Conservation (phyloP, 1,140 invertebrate species). For the Diabrotica undecimpunctata region DNA sequence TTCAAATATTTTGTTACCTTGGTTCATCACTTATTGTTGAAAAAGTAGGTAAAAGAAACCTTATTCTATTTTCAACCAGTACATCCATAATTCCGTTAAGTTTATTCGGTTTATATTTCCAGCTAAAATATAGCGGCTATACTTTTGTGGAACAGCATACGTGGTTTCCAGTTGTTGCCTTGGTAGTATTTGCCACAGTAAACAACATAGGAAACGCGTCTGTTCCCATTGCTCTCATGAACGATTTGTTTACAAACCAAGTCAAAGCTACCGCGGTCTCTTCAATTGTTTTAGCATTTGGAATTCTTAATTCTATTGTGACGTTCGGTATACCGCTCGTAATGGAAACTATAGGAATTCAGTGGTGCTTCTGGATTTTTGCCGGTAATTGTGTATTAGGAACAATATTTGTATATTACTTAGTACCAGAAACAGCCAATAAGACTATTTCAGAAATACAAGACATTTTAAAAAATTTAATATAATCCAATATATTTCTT, state of each 20-base stretch:
- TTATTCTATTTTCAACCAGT: constrained; percentile 66
- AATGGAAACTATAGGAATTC: background rate
- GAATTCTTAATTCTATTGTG: background rate
- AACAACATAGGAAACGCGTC: constrained; percentile 65
- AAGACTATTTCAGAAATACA: constrained; percentile 9
- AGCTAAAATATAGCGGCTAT: constrained; percentile 32
- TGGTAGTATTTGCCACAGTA: constrained; percentile 36
- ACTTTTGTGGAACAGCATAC: constrained; percentile 28
- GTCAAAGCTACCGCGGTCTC: constrained; percentile 71
- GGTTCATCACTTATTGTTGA: constrained; percentile 71
- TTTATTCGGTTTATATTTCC: constrained; percentile 39
- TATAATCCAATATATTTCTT: too few relatives aligned
- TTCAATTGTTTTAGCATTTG: constrained; percentile 53
- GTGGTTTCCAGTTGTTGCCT: constrained; percentile 39
- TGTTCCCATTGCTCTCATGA: constrained; percentile 78
- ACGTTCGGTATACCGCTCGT: background rate
- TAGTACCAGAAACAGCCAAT: constrained; percentile 5
- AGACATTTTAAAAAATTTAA: constrained; percentile 3
- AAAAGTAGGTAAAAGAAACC: constrained; percentile 64
- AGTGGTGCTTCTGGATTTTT: background rate
- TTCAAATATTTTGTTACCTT: constrained; percentile 72
- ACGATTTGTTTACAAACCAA: constrained; percentile 74
- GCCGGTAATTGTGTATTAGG: background rate
- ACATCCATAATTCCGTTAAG: constrained; percentile 51
- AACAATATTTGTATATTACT: constrained; percentile 2